These are phyloP conservation scores for Sebastes matsubarae DNA, from an alignment of 2,797 vertebrate genomes.

Conservation along the genomic window DNA sequence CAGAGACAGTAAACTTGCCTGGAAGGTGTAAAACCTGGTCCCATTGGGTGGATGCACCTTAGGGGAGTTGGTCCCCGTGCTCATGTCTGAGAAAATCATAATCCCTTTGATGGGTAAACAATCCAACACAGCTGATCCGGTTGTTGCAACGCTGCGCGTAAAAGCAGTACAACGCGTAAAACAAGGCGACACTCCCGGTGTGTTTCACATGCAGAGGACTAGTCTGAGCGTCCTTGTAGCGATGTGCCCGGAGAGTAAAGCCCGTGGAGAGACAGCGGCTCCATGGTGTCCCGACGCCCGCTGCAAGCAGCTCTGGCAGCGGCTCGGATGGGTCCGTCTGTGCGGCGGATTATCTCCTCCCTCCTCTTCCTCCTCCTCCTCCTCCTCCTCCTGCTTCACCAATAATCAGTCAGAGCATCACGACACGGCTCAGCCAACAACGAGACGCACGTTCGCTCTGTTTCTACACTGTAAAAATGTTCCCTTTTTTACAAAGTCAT, in stretches of 20 bases:
- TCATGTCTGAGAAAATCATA: constrained; percentile 99
- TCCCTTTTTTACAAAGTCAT: background rate
- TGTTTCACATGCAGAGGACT: background rate
- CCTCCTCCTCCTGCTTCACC: constrained; percentile 83
- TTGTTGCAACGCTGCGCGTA: constrained; percentile 24
- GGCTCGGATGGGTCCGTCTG: constrained; percentile 88
- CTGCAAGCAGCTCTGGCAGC: constrained; percentile 79
- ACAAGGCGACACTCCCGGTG: background rate
- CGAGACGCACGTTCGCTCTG: constrained; percentile 41
- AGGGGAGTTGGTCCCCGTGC: constrained; percentile 92
- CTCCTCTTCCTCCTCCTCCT: constrained; percentile 77
- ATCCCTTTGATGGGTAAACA: constrained; percentile 80
- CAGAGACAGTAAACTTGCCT: constrained; percentile 86
- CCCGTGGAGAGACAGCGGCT: constrained; percentile 31
- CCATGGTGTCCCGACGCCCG: constrained; percentile 65
- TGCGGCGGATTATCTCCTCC: constrained; percentile 91
- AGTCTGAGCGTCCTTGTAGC: background rate
- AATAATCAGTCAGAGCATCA: constrained; percentile 90
- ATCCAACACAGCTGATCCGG: constrained; percentile 86
- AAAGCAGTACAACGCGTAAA: background rate
- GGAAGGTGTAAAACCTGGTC: constrained; percentile 96
- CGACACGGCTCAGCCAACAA: constrained; percentile 84
- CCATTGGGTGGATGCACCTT: constrained; percentile 98
- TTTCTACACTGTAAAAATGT: constrained; percentile 59
- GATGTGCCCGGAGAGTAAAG: constrained; percentile 1